Conservation (phyloP, 1,140 invertebrate genomes). For the Hylaeus volcanicus region DNA sequence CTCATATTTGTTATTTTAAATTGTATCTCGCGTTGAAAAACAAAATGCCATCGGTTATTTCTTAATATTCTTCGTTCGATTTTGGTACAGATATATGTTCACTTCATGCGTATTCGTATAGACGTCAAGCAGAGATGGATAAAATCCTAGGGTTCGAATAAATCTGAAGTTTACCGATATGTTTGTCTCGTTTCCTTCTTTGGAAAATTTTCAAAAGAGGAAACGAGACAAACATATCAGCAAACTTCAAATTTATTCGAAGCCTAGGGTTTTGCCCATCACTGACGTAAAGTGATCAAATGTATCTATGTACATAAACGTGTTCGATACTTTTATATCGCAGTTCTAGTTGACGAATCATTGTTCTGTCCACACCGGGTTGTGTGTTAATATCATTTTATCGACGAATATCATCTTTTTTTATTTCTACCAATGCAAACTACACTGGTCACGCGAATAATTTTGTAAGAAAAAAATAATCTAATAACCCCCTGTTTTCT, state of each 20-base stretch:
- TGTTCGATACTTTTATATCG: constrained; percentile 9
- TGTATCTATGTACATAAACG: constrained; percentile 6
- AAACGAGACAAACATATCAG: too few species aligned
- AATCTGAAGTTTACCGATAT: too few species aligned
- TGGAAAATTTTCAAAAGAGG: too few species aligned
- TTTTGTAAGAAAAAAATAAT: constrained; percentile 73
- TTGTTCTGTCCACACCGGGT: constrained; percentile 16
- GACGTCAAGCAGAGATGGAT: background rate
- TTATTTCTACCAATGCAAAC: constrained; percentile 53
- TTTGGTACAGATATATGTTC: background rate
- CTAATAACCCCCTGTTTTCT: constrained; percentile 70
- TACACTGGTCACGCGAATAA: constrained; percentile 72
- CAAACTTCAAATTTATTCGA: too few species aligned
- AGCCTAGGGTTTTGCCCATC: too few species aligned
- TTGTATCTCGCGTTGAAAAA: background rate
- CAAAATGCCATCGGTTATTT: background rate
- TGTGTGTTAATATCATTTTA: constrained; percentile 46
- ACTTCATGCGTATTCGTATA: too few species aligned
- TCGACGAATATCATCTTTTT: constrained; percentile 38
- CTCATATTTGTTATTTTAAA: constrained; percentile 14
- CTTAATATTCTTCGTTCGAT: background rate
- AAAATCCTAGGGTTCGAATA: too few species aligned
- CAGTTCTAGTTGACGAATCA: background rate
- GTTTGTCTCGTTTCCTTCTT: too few species aligned
- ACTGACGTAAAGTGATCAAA: background rate